Evolutionary conservation across 2,113 vertebrate genomes (phyloP).

Genomic region (Damaliscus lunatus): DNA sequence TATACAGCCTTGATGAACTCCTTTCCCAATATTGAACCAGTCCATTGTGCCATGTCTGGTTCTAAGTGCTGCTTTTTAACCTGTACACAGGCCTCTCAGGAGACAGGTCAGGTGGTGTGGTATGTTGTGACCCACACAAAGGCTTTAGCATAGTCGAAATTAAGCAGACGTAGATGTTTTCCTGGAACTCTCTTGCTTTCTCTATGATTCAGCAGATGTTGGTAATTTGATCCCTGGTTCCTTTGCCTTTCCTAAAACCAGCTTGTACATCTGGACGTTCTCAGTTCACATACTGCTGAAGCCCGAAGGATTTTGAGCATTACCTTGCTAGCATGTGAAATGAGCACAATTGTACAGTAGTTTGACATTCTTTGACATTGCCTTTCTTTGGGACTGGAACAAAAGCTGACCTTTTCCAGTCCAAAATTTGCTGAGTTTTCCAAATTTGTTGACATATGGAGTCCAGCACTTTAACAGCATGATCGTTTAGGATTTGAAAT

Average conservation of each 20-base stretch:
- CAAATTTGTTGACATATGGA: not conserved
- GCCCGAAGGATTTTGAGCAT: not conserved
- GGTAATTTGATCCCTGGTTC: not conserved
- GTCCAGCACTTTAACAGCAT: not conserved
- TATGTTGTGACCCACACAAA: not conserved
- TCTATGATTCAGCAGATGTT: not conserved
- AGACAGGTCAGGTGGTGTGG: not conserved
- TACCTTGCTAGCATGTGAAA: not conserved
- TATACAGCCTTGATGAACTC: not conserved
- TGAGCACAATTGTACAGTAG: not conserved
- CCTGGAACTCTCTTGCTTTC: not conserved
- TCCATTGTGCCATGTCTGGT: not conserved
- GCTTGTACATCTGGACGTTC: not conserved
- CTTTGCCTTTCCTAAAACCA: not conserved
- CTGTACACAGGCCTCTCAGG: not conserved
- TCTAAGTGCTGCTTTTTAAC: not conserved
- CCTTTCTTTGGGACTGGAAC: not conserved
- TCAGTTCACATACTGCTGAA: not conserved
- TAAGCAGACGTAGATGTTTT: not conserved
- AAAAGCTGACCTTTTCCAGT: not conserved
- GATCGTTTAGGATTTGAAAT: not conserved
- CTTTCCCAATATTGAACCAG: not conserved
- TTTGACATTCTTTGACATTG: not conserved
- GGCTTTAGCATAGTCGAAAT: not conserved
- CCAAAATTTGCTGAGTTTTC: not conserved